These are phyloP conservation scores for Halichoeres trimaculatus DNA, from an alignment of 2,113 vertebrate genomes.

Conservation along the genomic window DNA sequence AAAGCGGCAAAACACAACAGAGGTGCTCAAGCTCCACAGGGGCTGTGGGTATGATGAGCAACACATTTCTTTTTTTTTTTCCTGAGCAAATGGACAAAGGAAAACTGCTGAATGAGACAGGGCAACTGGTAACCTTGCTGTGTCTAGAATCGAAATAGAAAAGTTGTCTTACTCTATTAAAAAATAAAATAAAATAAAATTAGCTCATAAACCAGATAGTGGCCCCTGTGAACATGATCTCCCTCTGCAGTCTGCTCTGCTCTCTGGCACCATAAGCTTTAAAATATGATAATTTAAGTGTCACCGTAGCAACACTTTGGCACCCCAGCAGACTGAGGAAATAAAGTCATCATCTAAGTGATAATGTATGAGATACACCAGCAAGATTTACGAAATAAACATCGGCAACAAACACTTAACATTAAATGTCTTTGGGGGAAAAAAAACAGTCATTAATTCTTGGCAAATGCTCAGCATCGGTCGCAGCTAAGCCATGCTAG, in stretches of 20 bases:
- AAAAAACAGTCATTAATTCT: too few relatives aligned
- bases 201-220: neutral
- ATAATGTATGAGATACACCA: too few relatives aligned
- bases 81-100: neutral
- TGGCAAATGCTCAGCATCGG: too few relatives aligned
- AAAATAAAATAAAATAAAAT: too few relatives aligned
- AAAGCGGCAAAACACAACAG: slow-evolving; percentile 41
- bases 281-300: neutral
- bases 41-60: neutral
- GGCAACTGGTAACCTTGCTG: neutral
- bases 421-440: too few relatives aligned
- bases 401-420: too few relatives aligned
- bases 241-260: neutral
- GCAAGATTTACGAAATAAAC: too few relatives aligned
- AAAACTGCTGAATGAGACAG: neutral
- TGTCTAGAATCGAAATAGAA: neutral
- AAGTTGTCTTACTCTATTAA: neutral
- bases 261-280: neutral
- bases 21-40: slow-evolving; percentile 4
- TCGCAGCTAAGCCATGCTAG: too few relatives aligned
- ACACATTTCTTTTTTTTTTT: neutral
- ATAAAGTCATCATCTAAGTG: too few relatives aligned
- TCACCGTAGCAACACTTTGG: too few relatives aligned
- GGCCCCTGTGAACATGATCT: neutral
- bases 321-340: too few relatives aligned